Percentiles rank a stretch among this genome's conserved stretches.
Evolutionary conservation across 2,888 invertebrate genomes (phyloP).

Genomic region (Ennomos erosarius): DNA sequence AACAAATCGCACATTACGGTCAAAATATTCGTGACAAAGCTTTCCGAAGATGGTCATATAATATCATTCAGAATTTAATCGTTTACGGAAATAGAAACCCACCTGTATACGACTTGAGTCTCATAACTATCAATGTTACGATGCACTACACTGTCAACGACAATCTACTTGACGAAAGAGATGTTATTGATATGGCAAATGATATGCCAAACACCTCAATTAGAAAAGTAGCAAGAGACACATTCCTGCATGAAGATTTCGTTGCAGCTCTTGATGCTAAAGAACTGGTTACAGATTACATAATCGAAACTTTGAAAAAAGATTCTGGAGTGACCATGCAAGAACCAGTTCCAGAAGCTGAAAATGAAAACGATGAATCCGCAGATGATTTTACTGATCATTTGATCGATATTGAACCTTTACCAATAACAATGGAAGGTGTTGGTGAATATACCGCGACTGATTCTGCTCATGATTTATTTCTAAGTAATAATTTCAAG

Average conservation of each 20-base stretch:
- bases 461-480: slow-evolving; percentile 10
- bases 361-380: background rate
- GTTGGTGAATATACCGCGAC: background rate
- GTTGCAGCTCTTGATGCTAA: slow-evolving; percentile 55
- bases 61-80: slow-evolving; percentile 47
- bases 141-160: slow-evolving; percentile 68
- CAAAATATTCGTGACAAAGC: slow-evolving; percentile 64
- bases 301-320: slow-evolving; percentile 51
- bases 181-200: slow-evolving; percentile 61
- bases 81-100: slow-evolving; percentile 55
- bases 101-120: slow-evolving; percentile 58
- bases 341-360: background rate
- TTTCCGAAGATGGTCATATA: slow-evolving; percentile 64
- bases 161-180: slow-evolving; percentile 56
- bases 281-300: slow-evolving; percentile 62
- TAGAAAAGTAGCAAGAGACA: slow-evolving; percentile 57
- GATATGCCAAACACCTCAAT: slow-evolving; percentile 59
- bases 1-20: slow-evolving; percentile 69
- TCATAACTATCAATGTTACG: slow-evolving; percentile 55
- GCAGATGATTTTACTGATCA: background rate
- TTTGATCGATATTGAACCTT: background rate
- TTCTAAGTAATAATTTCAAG: slow-evolving; percentile 6
- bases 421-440: background rate
- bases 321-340: slow-evolving; percentile 14
- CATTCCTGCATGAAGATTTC: slow-evolving; percentile 62